Base-by-base conservation (phyloP, 1,140 invertebrate species). In the Sycobia sp. region DNA sequence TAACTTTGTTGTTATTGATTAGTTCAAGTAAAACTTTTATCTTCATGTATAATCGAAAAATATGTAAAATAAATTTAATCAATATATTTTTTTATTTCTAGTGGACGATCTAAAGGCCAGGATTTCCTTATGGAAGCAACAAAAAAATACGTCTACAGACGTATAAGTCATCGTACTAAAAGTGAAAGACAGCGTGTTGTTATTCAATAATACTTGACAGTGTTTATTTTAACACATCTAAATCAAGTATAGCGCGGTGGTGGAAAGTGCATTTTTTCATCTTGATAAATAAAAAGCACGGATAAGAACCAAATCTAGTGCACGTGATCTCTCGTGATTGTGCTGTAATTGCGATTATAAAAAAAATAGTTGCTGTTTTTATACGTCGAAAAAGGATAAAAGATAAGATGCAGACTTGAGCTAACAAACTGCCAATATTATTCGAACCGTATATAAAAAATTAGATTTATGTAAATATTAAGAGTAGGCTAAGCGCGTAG, bases 121-220 rank as follows among this genome's bases (percentile, higher is more conserved):
- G 71, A 94, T 94, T 76, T 81, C 86, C 41, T 84, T 85, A 54
- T 94, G 92, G 92, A 91, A 91, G 76, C 86, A 85, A 36, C 86
- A 90, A 69, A 90, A 88, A 76, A 86, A 84, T 71, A 82, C 77
- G 50, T 71, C 76, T 25, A 71, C 76, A 29, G 76, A 75, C 32
- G 69, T 79, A 79, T 56, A 20, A 41, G 22, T 54, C 32, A 38
- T 62, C 1, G 20, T 16, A 27, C 46, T 61, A 34, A 55, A 56
- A 56, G 20, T 51, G 9, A 46, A 54, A 54, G 18, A 11, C 25
- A 53, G 54, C 53, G 9, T 50, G 44, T 55, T 36, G 47, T 34
- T 20, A 51, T 51, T 58, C 49, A 41, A 53, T 46, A 54, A 65
- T 57, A 50, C 53, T 63, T 62, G 61, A 56, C 44, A 62, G 54